Evolutionary conservation across 2,797 vertebrate species (phyloP), one percentile per base, ranked within the genome.

Genomic region (Chelon auratus): DNA sequence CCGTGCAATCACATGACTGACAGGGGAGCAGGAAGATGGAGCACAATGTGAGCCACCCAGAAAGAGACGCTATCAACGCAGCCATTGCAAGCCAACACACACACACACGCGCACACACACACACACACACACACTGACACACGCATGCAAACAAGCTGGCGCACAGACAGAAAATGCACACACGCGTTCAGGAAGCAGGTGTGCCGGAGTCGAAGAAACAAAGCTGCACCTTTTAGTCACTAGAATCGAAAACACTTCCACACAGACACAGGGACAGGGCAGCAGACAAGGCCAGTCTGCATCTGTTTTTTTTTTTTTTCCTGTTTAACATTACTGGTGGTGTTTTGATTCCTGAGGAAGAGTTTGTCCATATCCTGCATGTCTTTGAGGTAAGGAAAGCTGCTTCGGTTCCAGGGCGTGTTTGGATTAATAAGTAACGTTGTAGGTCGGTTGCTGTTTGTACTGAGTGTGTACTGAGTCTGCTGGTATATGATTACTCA

Each of bases 1-100:
- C 37, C 18, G 5, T 45, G 36, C 1, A n/a, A 60, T 93, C 93
- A 95, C 80, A 76, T 94, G 93, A 90, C 84, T 64, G 72, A 75
- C 73, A 88, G 73, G 80, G 52, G 85, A 92, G 89, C 92, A 94
- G 92, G 90, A 94, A 94, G 84, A 91, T 75, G 73, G 77, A 85
- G 69, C 81, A 83, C 87, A 90, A 87, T 86, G 80, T 88, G 85
- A 93, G 91, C 84, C 82, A 64, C 80, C 84, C 83, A 83, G 86
- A 88, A 59, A 78, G 75, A 81, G 76, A 79, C 43, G 7, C 67
- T 78, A 72, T 69, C 56, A 76, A 52, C 67, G 72, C 70, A 86
- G 73, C 45, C 53, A 42, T 56, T 71, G 83, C 75, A 82, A 83
- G 59, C 72, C 45, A 51, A 45, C 56, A 60, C 56, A 51, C 72